These are phyloP conservation scores for Melanophora roralis DNA, from an alignment of 2,888 invertebrate genomes.

Conservation along the genomic window DNA sequence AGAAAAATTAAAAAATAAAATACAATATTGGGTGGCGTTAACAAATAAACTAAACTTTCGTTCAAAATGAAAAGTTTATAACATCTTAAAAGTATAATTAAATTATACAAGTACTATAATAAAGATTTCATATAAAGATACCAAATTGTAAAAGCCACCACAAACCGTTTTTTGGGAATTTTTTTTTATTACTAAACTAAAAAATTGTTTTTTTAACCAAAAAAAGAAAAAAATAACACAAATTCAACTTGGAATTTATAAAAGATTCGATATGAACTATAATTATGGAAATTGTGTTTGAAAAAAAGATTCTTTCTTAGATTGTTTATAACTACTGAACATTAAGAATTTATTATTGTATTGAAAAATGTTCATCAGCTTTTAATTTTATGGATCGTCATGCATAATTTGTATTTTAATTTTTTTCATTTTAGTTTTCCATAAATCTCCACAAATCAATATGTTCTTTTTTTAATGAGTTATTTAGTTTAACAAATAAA, in stretches of 20 bases:
- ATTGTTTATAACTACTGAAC: not conserved
- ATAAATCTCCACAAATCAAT: not conserved
- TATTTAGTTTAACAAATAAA: too few species aligned
- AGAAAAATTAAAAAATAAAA: too few species aligned
- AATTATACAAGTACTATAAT: constrained; percentile 41
- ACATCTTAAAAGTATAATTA: constrained; percentile 34
- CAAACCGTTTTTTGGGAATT: not conserved
- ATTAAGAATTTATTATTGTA: not conserved
- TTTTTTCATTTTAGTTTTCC: not conserved
- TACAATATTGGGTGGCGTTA: constrained; percentile 46
- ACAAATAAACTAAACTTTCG: constrained; percentile 15
- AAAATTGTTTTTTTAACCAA: not conserved
- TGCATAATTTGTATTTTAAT: constrained; percentile 2
- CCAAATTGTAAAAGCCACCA: constrained; percentile 4
- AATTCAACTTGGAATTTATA: not conserved
- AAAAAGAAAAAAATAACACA: not conserved
- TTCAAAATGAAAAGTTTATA: constrained; percentile 33
- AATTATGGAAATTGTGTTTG: constrained; percentile 4
- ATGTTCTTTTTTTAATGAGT: too few species aligned
- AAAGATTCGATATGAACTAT: not conserved
- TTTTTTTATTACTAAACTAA: not conserved
- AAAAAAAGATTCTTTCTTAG: constrained; percentile 1
- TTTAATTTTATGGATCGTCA: not conserved
- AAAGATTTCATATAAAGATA: constrained; percentile 53
- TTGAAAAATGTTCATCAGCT: not conserved